Base-by-base conservation (phyloP, 2,797 vertebrate species). In the Allobates femoralis region DNA sequence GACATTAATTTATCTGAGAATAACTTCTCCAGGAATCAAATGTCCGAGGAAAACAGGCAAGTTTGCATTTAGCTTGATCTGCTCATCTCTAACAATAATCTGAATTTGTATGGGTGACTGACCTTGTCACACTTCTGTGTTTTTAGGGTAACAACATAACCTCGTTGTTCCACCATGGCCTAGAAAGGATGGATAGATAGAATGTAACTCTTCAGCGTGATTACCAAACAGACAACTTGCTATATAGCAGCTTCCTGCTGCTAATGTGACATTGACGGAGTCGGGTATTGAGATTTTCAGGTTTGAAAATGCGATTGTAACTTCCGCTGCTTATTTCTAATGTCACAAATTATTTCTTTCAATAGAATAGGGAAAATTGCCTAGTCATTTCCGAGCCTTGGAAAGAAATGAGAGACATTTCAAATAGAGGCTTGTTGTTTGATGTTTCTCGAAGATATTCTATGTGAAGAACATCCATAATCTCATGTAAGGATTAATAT, bases 371-470 rank as follows among this genome's bases (percentile, higher is more conserved):
- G 11, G 21, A 71, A 71, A 71, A 46, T 71, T 23, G 23, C 67
- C 21, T 71, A n/a, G 3, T 71, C 34, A 71, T 71, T 23, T 46
- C 37, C 1, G 34, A 23, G 67, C 34, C 41, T 41, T 71, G 67
- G 21, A 71, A 71, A 23, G 67, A n/a, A 69, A 69, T 37, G 19
- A 71, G 30, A 69, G 37, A 41, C 0, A 37, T 71, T 71, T 69
- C 66, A 37, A 37, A 34, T 41, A n/a, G 34, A n/a, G 21, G 34
- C 67, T 41, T 71, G 67, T 41, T 71, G 67, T 71, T 71, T 71
- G 34, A 71, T 71, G 67, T 71, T 71, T 21, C 10, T n/a, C 21
- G 32, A 67, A 67, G 67, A 69, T 69, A 41, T 69, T 11, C 28
- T 37, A 3, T 69, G 32, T 23, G 67, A 46, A 46, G 67, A n/a